Percentiles rank a stretch among this genome's conserved stretches.
These are phyloP conservation scores for Agriotes lineatus DNA, from an alignment of 2,888 invertebrate genomes.

Conservation along the genomic window DNA sequence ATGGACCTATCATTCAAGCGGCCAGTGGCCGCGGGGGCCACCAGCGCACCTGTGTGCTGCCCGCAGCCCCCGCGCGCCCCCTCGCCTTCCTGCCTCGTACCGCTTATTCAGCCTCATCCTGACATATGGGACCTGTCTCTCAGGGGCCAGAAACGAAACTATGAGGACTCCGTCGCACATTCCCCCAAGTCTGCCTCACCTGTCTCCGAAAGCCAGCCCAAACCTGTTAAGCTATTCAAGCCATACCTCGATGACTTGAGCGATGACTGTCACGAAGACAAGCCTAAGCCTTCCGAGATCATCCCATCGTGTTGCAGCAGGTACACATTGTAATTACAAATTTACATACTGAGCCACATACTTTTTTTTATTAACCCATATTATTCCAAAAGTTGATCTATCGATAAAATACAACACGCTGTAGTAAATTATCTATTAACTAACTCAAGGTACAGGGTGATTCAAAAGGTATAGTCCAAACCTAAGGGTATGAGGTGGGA, in stretches of 20 bases:
- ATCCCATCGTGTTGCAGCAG: constrained; percentile 64
- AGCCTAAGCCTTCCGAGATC: constrained; percentile 12
- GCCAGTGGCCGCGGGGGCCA: constrained; percentile 51
- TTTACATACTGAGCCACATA: too few species aligned
- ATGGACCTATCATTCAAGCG: constrained; percentile 65
- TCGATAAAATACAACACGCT: too few species aligned
- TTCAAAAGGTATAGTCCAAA: too few species aligned
- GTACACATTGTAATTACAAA: neutral
- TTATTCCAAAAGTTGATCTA: too few species aligned
- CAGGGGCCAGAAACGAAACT: constrained; percentile 54
- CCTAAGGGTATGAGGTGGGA: too few species aligned
- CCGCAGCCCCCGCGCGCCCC: constrained; percentile 43
- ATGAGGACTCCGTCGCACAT: constrained; percentile 38
- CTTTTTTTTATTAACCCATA: too few species aligned
- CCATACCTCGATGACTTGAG: constrained; percentile 80
- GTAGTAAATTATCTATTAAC: too few species aligned
- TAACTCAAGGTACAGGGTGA: too few species aligned
- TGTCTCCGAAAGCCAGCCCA: constrained; percentile 55
- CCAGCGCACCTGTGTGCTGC: constrained; percentile 38
- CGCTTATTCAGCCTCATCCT: constrained; percentile 49
- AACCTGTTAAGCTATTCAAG: constrained; percentile 82
- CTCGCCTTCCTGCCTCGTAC: constrained; percentile 36
- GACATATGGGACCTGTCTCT: constrained; percentile 65
- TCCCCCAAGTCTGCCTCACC: constrained; percentile 31
- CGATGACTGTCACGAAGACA: constrained; percentile 56